Conservation (phyloP, 2,113 vertebrate genomes). For the Dasyprocta punctata region DNA sequence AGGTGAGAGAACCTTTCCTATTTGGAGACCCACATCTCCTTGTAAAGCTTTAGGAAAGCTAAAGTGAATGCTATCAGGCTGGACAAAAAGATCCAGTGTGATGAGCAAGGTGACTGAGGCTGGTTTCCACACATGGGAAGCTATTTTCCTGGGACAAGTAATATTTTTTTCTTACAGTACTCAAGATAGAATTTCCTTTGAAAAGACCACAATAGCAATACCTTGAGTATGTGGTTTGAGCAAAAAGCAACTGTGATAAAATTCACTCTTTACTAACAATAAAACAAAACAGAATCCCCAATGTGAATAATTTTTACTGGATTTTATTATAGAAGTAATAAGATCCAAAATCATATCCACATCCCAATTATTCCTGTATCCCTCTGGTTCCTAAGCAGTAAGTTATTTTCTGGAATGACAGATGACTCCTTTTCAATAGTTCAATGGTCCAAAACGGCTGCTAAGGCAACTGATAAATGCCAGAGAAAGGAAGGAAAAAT, state of each 20-base stretch:
- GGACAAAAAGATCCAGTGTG: background rate
- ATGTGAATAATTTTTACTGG: background rate
- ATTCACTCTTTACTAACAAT: background rate
- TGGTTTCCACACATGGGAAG: background rate
- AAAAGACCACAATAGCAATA: background rate
- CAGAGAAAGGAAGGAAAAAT: background rate
- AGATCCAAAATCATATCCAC: background rate
- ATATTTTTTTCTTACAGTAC: background rate
- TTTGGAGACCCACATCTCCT: background rate
- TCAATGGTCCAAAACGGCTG: background rate
- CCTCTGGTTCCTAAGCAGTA: background rate
- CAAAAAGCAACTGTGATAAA: background rate
- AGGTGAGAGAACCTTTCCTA: background rate
- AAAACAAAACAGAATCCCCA: background rate
- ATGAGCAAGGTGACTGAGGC: background rate
- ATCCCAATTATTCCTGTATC: background rate
- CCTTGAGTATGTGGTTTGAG: background rate
- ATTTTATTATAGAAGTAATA: background rate
- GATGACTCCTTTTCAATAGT: background rate
- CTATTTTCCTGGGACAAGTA: background rate
- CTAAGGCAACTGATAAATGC: background rate
- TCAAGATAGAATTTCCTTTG: conserved; percentile 42
- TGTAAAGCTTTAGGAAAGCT: background rate
- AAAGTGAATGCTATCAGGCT: background rate
- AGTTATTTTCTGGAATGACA: background rate